Percentiles rank a stretch among this genome's conserved stretches.
phyloP scores from a whole-genome alignment of 2,888 invertebrate genomes.

The Agrochola lota region DNA sequence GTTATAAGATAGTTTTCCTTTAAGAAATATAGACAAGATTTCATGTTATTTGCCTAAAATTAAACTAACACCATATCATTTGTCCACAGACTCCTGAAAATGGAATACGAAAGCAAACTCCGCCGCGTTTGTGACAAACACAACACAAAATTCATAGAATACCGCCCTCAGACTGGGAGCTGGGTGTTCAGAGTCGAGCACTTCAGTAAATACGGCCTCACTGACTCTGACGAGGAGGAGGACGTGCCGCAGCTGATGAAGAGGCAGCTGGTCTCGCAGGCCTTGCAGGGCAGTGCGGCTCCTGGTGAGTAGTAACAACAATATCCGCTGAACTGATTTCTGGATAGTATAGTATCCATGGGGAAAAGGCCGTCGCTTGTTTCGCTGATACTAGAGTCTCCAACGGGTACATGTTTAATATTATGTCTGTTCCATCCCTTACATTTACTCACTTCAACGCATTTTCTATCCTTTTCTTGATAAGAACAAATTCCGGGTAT shows the following conservation, averaged over 20 bases:
- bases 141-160: constrained; percentile 97
- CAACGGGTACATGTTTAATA: no score
- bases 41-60: no score
- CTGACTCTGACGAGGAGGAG: constrained; percentile 97
- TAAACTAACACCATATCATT: background rate
- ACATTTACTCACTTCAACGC: no score
- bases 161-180: constrained; percentile 98
- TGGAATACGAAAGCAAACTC: constrained; percentile 96
- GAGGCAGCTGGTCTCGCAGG: constrained; percentile 75
- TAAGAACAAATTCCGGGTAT: no score
- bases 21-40: no score
- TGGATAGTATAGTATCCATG: no score
- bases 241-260: constrained; percentile 82
- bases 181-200: constrained; percentile 99
- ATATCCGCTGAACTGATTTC: no score
- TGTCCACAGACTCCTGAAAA: constrained; percentile 90
- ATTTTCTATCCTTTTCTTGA: no score
- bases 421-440: no score
- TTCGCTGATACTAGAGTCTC: no score
- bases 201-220: constrained; percentile 97
- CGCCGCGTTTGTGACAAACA: constrained; percentile 96
- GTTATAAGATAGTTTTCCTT: no score
- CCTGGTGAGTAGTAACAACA: constrained; percentile 64
- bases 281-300: constrained; percentile 76
- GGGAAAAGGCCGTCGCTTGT: no score